Base-by-base conservation (phyloP, 1,140 invertebrate genomes). In the Harpegnathos saltator region DNA sequence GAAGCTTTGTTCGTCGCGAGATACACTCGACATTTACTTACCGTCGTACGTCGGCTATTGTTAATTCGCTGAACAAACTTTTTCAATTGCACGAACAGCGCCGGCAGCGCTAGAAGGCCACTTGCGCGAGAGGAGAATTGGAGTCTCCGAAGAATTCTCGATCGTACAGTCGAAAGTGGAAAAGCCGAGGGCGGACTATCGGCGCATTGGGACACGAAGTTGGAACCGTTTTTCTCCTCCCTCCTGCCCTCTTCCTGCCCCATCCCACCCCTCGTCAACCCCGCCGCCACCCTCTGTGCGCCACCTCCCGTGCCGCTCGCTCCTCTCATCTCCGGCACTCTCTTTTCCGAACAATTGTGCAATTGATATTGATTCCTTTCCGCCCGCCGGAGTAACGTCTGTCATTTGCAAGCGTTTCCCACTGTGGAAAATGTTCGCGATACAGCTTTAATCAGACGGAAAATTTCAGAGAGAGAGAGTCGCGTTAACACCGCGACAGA, bases 51-150 rank as follows among this genome's bases (percentile, higher is more conserved):
- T 66, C 73, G 33, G 58, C 74, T 50, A 50, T 66, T 75, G 85
- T 82, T 85, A 85, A 82, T 85, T 87, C 71, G 71, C 19, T 58
- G 78, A 83, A 77, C 62, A 87, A 87, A 87, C 85, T 75, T 83
- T 85, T 83, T 66, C 65, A 68, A 63, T 66, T 61, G 54, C 15
- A 29, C 4, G 38, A 75, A 61, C 58, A 52, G 38, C 48, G 50
- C 29, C 65, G 44, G 17, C 24, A 11, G 24, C 72, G 26, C n/a
- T 48, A 68, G 48, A 68, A 61, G 62, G 52, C 77, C 69, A 71
- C 66, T 38, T 68, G 73, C 44, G 9, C 44, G 9, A 58, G 38
- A 65, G 29, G 50, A 56, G 66, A 71, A 80, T 71, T 68, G 68
- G 44, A 81, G 54, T 72, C 77, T 81, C 68, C 24, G 66, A 72